Base-by-base conservation (phyloP, 2,888 invertebrate genomes). In the Enchytraeus crypticus region DNA sequence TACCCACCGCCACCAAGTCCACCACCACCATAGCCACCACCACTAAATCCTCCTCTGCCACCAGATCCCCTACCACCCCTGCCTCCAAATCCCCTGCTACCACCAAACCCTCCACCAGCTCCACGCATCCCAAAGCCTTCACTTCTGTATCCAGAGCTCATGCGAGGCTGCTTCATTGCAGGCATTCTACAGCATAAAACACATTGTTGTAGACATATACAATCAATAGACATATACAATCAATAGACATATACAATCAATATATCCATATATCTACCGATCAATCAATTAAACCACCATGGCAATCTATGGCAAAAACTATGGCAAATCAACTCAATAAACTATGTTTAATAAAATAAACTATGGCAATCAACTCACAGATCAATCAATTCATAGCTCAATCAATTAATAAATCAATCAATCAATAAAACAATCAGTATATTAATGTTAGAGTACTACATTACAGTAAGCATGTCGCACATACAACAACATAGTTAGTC, bases 11-110 rank as follows among this genome's bases (percentile, higher is more conserved):
- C 27, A 23, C 32, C n/a, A 14, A 38, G 30, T 23, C 57, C 53
- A 3, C 43, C 59, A 54, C 30, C 51, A 53, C 54, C 32, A 18
- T 26, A 14, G 8, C 69, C 64, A 33, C 66, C 66, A 46, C 62
- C 57, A 49, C 64, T 53, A 38, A 64, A 59, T 49, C 60, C 61
- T 14, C 53, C 49, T 51, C 60, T 57, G 26, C 61, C 64, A 8
- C 55, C 3, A 29, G 29, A 32, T 29, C 45, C 49, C 26, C 55
- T 32, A 11, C 27, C 23, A 21, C 47, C 47, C 18, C 46, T 34
- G n/a, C 51, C 47, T 18, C 29, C 21, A 45, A 47, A 47, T 21
- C 54, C 54, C 27, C 54, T 38, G 32, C 54, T 27, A 1, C 54
- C 1, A 23, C 38, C 54, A 23, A 54, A 54, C 26, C 34, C 34